Base-by-base conservation (phyloP, 2,888 invertebrate species). In the Chironomus tentans region DNA sequence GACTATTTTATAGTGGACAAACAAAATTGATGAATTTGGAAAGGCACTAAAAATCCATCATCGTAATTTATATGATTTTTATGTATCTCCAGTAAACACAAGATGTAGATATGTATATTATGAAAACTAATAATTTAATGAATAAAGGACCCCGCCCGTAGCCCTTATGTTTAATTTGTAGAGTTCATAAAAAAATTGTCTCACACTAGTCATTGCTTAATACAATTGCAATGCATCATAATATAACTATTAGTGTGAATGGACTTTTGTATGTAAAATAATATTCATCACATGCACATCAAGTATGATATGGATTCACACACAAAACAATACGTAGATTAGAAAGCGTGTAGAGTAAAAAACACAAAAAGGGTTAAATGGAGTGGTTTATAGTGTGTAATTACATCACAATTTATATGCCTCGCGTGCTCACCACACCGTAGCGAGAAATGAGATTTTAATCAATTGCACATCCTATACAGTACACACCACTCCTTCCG, bases 1-100 rank as follows among this genome's bases (percentile, higher is more conserved):
- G 72, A n/a, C 72, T 56, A 28, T 72, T 72, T 72, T 72, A 72
- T 72, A 72, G 72, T 72, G 72, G 72, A 72, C 72, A 72, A 15
- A 13, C 24, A 71, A 18, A 56, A 15, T 15, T 38, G 38, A 56
- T 18, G 15, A 56, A 56, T 56, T 18, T 56, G 3, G 5, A 18
- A 56, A 56, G 7, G 46, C 48, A 70, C 21, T 47, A 46, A 50
- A 50, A 72, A 72, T 72, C 72, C 72, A 72, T 72, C 72, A 72
- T 70, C 7, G 10, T 56, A 56, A 56, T 56, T 56, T 56, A 56
- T 56, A 56, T 56, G 10, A 38, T 38, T 38, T 38, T 38, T 38
- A 38, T 38, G 38, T 38, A 38, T 38, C 38, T 38, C 5, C n/a
- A 18, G 56, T 56, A 56, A 56, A 56, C 7, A 38, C 38, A 38